Conservation (phyloP, 2,113 vertebrate species). For the Rhabdornis inornatus region DNA sequence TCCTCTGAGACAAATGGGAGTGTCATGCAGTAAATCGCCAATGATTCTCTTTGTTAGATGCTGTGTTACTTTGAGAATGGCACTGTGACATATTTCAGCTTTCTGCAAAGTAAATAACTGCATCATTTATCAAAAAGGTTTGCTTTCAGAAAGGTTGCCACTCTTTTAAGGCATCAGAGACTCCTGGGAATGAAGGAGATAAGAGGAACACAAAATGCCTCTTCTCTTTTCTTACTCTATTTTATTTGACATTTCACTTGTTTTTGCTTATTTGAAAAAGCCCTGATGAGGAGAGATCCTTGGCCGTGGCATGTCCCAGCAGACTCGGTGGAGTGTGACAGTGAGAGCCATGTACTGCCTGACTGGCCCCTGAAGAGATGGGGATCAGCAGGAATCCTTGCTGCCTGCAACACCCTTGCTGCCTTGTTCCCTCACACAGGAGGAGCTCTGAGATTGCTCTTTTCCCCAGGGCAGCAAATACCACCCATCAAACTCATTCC, state of each 20-base stretch:
- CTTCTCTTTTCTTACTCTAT: not conserved
- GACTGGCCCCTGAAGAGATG: not conserved
- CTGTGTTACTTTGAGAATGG: constrained; percentile 5
- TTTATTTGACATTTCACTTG: constrained; percentile 1
- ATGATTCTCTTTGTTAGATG: constrained; percentile 32
- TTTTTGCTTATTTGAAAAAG: not conserved
- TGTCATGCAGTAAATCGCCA: constrained; percentile 4
- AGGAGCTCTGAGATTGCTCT: not conserved
- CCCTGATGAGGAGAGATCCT: not conserved
- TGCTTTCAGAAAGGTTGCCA: not conserved
- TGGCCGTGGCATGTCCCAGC: not conserved
- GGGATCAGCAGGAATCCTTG: not conserved
- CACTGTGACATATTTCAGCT: not conserved
- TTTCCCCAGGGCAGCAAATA: not conserved
- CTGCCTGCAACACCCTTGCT: not conserved
- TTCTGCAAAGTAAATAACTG: constrained; percentile 46
- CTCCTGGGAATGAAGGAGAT: not conserved
- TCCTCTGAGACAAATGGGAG: constrained; percentile 21
- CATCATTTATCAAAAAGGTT: constrained; percentile 26
- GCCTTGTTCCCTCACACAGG: fast-evolving
- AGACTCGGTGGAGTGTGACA: not conserved
- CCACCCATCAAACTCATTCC: not conserved
- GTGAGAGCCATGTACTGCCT: not conserved
- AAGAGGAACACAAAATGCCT: not conserved
- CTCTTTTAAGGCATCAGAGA: not conserved